Evolutionary conservation across 2,113 vertebrate genomes (phyloP).

Genomic region (Gyps fulvus): DNA sequence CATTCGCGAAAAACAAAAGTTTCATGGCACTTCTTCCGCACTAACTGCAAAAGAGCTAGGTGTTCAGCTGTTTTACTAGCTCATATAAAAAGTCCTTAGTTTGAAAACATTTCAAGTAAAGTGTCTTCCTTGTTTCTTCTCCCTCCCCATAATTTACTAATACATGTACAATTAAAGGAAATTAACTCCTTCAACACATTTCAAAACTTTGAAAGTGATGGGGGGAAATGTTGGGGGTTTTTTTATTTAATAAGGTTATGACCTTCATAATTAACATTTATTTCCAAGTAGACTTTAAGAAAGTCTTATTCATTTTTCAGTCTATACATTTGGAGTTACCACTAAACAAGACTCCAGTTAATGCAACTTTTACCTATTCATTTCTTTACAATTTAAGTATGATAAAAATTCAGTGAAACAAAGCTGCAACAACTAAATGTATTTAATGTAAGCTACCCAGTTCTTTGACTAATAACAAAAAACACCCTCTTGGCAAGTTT

Average conservation of each 20-base stretch:
- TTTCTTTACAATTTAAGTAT: neutral
- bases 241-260: neutral
- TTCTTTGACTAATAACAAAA: neutral
- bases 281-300: neutral
- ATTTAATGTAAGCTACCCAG: neutral
- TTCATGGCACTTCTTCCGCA: neutral
- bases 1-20: neutral
- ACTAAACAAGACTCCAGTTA: neutral
- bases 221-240: too few species aligned
- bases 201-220: neutral
- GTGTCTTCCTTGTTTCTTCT: neutral
- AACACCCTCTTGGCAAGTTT: neutral
- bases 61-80: neutral
- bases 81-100: neutral
- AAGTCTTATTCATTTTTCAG: neutral
- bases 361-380: neutral
- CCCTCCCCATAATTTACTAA: neutral
- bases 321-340: neutral
- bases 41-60: neutral
- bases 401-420: neutral
- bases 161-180: neutral
- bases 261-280: neutral
- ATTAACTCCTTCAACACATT: neutral
- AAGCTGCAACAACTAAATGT: neutral
- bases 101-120: neutral